Conservation (phyloP, 2,888 invertebrate genomes). For the Terebella lapidaria region DNA sequence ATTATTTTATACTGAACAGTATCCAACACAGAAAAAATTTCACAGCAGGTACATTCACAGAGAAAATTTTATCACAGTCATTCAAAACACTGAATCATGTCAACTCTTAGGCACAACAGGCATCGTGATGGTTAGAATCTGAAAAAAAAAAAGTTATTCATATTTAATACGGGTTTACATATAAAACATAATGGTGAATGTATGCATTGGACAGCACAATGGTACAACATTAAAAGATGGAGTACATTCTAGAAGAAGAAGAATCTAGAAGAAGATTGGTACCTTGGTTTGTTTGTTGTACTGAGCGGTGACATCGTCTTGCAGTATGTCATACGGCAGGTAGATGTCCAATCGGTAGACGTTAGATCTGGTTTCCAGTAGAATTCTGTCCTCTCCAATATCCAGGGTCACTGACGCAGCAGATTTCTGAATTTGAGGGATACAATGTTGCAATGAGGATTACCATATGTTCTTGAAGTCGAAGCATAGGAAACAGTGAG, state of each 20-base stretch:
- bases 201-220: too few relatives aligned
- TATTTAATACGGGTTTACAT: too few relatives aligned
- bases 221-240: too few relatives aligned
- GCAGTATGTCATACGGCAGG: constrained; percentile 46
- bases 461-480: too few relatives aligned
- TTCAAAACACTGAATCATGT: background rate
- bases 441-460: too few relatives aligned
- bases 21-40: background rate
- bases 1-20: too few relatives aligned
- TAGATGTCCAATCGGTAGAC: constrained; percentile 51
- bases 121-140: background rate
- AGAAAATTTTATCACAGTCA: background rate
- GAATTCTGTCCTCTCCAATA: constrained; percentile 50
- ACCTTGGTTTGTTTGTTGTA: constrained; percentile 44
- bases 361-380: constrained; percentile 46
- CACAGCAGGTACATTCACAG: background rate
- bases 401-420: constrained; percentile 45
- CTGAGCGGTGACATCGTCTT: constrained; percentile 50
- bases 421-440: constrained; percentile 39
- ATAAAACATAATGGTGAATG: too few relatives aligned
- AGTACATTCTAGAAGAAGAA: too few relatives aligned
- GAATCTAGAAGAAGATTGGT: too few relatives aligned
- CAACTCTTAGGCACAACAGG: background rate
- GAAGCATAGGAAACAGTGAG: too few relatives aligned
- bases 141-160: background rate